Base-by-base conservation (phyloP, 2,113 vertebrate species). In the Morone chrysops region DNA sequence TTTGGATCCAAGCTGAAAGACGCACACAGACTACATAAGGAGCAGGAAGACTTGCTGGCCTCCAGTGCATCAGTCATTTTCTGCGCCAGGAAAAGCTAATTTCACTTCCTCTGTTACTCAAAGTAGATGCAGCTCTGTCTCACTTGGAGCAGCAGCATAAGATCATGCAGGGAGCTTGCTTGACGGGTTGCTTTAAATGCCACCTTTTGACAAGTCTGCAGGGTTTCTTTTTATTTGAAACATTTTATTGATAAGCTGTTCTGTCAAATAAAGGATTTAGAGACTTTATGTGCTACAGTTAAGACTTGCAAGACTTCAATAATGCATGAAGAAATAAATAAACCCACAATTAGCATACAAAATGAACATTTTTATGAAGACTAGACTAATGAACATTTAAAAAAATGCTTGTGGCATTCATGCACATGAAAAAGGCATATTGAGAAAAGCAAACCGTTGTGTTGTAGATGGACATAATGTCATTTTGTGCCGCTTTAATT, bases 81-180 rank as follows among this genome's bases (percentile, higher is more conserved):
- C 36, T 60, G 36, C 2, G 22, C 51, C 43, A 48, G 50, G 22
- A 45, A 45, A 70, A 75, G 75, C 57, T 67, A 36, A 75, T 83
- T 91, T 91, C n/a, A 86, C 81, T 83, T 82, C 83, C 79, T 63
- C 61, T 75, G 47, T 83, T 77, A 60, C 70, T 83, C 70, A 41
- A 36, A 68, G 25, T 72, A 31, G 20, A 77, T 16, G 22, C n/a
- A 43, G 59, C 71, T 14, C 75, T 47, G 43, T 69, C 51, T 66
- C 63, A 50, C 72, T 70, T 18, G 16, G 51, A 85, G 68, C 43
- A 60, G 61, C 60, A 38, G 48, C 48, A 36, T 38, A 54, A 17
- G 38, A 62, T 70, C n/a, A 43, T 36, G 11, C 38, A 67, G 62
- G 65, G 57, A 56, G 22, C 18, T 72, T 0, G 0, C 17, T 40